Conservation (phyloP, 1,140 invertebrate genomes). For the Centruroides vittatus region DNA sequence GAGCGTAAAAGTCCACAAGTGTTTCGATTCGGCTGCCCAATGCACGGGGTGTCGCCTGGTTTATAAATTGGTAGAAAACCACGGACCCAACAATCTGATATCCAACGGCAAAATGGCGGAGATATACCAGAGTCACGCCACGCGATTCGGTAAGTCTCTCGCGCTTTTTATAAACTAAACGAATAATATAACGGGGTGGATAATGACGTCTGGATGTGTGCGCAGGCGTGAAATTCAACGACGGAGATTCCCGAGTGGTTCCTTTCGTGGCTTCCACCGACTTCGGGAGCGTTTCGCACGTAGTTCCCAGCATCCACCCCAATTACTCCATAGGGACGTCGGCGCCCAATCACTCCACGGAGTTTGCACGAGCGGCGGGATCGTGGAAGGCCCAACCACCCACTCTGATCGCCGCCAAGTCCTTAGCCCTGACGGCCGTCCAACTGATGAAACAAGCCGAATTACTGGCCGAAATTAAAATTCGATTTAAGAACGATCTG, state of each 20-base stretch:
- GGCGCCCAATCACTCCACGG: slow-evolving; percentile 23
- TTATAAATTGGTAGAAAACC: neutral
- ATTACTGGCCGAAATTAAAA: slow-evolving; percentile 8
- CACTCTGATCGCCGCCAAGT: slow-evolving; percentile 22
- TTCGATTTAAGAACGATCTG: slow-evolving; percentile 15
- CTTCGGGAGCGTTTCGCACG: slow-evolving; percentile 30
- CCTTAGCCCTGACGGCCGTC: slow-evolving; percentile 24
- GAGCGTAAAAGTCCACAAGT: slow-evolving; percentile 21
- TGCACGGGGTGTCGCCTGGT: slow-evolving; percentile 25
- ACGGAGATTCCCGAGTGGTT: slow-evolving; percentile 7
- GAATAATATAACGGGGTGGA: neutral
- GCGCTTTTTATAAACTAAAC: neutral
- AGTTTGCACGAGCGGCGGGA: slow-evolving; percentile 24
- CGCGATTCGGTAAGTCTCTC: slow-evolving; percentile 7
- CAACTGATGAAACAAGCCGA: slow-evolving; percentile 9
- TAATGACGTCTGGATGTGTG: neutral
- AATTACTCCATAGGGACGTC: slow-evolving; percentile 23
- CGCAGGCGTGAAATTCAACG: slow-evolving; percentile 9
- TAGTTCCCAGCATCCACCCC: slow-evolving; percentile 29
- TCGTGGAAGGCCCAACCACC: slow-evolving; percentile 19
- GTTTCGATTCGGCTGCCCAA: slow-evolving; percentile 25
- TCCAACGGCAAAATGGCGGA: slow-evolving; percentile 18
- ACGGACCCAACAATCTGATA: slow-evolving; percentile 14
- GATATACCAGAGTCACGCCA: slow-evolving; percentile 17
- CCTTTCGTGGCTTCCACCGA: slow-evolving; percentile 23